phyloP scores from a whole-genome alignment of 2,113 vertebrate species.

The Labeo catla region DNA sequence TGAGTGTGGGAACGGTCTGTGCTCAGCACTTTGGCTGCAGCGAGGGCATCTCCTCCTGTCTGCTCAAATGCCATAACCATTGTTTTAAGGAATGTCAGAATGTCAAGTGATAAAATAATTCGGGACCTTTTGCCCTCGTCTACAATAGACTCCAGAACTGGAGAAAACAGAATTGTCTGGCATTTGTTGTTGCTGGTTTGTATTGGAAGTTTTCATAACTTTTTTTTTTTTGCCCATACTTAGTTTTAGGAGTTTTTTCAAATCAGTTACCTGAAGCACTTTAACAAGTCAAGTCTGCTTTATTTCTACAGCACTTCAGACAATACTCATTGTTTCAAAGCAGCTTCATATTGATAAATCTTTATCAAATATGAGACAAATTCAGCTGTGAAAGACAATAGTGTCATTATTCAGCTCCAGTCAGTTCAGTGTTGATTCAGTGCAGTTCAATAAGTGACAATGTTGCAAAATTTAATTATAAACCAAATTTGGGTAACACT shows the following conservation, averaged over 20 bases:
- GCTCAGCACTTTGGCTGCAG: background rate
- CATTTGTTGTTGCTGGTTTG: background rate
- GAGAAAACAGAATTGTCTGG: background rate
- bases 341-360: background rate
- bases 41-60: conserved; percentile 14
- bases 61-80: background rate
- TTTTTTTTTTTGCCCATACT: background rate
- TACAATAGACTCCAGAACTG: background rate
- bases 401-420: background rate
- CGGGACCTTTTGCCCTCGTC: background rate
- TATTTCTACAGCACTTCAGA: background rate
- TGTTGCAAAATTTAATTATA: no score
- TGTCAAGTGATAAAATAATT: conserved; percentile 21
- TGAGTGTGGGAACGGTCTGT: background rate
- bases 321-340: background rate
- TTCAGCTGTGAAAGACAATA: background rate
- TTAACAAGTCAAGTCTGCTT: background rate
- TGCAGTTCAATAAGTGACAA: no score
- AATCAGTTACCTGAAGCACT: background rate
- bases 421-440: background rate
- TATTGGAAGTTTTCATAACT: background rate
- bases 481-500: no score
- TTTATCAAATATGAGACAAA: background rate
- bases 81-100: conserved; percentile 19
- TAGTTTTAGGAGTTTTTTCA: background rate